Percentiles rank a stretch among this genome's conserved stretches.
phyloP scores from a whole-genome alignment of 2,797 vertebrate species.

The Poeciliopsis gracilis region DNA sequence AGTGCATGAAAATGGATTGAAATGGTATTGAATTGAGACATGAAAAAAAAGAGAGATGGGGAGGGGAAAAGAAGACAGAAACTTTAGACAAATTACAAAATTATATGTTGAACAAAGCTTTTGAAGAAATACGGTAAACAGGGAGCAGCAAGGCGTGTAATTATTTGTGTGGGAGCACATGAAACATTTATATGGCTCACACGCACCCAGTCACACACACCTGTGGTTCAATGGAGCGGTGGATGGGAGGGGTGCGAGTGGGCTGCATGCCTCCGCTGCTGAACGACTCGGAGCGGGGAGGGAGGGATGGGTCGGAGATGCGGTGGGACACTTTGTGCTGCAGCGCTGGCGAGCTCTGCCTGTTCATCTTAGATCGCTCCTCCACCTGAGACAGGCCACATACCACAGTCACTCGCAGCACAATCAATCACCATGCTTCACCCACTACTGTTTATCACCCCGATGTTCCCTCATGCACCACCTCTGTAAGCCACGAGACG shows the following conservation, averaged over 20 bases:
- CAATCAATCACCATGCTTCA: conserved; percentile 34
- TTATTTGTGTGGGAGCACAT: conserved; percentile 12
- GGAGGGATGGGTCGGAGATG: conserved; percentile 93
- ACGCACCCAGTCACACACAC: conserved; percentile 74
- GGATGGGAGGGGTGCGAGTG: conserved; percentile 89
- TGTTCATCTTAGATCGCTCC: conserved; percentile 94
- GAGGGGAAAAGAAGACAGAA: background rate
- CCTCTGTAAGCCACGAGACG: conserved; percentile 44
- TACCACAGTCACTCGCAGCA: conserved; percentile 59
- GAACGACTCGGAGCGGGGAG: conserved; percentile 94
- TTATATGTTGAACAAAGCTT: background rate
- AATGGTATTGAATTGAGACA: background rate
- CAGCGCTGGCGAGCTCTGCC: conserved; percentile 94
- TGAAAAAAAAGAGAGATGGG: background rate
- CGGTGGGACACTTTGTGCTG: conserved; percentile 94
- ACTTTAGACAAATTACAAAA: background rate
- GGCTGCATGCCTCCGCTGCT: conserved; percentile 91
- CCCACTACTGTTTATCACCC: background rate
- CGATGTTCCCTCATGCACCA: conserved; percentile 20
- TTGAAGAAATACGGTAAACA: conserved; percentile 1
- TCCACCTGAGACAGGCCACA: conserved; percentile 87
- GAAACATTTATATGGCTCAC: background rate
- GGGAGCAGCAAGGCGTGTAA: background rate
- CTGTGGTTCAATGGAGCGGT: conserved; percentile 91
- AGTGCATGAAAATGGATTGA: background rate